Evolutionary conservation across 92 coral and sea anemone genomes (phyloP).

Genomic region (Micromussa lordhowensis): DNA sequence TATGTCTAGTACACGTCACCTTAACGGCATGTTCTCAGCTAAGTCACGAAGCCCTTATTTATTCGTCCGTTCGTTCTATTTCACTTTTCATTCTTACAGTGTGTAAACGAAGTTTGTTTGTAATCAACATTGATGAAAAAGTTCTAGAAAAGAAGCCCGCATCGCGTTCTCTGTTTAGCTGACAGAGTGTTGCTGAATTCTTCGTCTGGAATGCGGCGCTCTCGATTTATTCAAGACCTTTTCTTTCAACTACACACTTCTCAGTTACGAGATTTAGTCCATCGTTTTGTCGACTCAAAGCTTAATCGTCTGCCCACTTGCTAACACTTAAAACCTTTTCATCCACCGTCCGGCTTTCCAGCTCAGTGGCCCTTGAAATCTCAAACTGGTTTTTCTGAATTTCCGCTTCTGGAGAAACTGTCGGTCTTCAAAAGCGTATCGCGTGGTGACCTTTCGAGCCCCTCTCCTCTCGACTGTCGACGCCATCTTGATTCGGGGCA

Average conservation of each 20-base stretch:
- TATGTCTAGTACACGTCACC: background rate
- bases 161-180: background rate
- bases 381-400: background rate
- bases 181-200: background rate
- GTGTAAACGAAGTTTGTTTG: background rate
- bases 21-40: background rate
- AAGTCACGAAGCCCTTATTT: background rate
- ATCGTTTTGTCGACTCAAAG: slow-evolving; percentile 14
- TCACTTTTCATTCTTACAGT: background rate
- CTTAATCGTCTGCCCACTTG: slow-evolving; percentile 10
- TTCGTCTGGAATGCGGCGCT: background rate
- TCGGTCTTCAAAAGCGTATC: background rate
- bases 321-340: background rate
- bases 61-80: background rate
- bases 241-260: background rate
- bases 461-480: background rate
- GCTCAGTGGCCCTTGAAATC: slow-evolving; percentile 15
- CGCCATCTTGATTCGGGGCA: slow-evolving; percentile 2
- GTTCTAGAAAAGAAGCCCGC: background rate
- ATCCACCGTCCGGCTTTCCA: background rate
- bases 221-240: background rate
- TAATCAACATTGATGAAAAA: background rate
- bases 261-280: background rate
- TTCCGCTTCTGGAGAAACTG: background rate
- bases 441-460: background rate